Evolutionary conservation across 2,888 invertebrate genomes (phyloP), one percentile per base, ranked within the genome.

Genomic region (Drosophila prostipennis): DNA sequence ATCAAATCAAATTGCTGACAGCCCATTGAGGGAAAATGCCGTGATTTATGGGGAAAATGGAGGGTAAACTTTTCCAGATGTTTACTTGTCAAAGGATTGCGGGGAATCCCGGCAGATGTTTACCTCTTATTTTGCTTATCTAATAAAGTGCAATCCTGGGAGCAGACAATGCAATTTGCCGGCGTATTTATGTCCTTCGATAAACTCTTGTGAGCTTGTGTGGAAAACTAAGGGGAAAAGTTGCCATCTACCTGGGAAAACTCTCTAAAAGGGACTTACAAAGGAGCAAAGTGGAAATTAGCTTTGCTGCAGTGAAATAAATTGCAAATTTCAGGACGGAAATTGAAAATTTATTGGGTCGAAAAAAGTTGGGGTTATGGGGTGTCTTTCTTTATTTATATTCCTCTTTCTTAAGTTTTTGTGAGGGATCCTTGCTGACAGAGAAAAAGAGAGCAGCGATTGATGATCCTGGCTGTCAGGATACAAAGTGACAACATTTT

Each of bases 301-400:
- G 67, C 72, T 58, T 71, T 74, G 64, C 56, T 74, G 69, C 74
- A 73, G 67, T 45, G 51, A 69, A 78, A 69, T 72, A 79, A 79
- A 79, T 79, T 76, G 80, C 61, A 73, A 72, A 76, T 74, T 78
- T 72, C 55, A 40, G 37, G 68, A 56, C 55, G 72, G 72, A 81
- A 81, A 84, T 77, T 79, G 77, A 48, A 48, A 48, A 48, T 48
- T 48, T 19, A 81, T 76, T 70, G 77, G 64, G 64, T 52, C 54
- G 73, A 72, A 81, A 77, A 75, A 16, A 4, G 19, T 19, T 19
- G 19, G 19, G 29, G 8, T 14, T 14, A 32, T 3, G 42, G 72
- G 75, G 43, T n/a, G 6, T 13, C 40, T 10, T 16, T 16, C 8
- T 16, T 48, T 39, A 23, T 26, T 16, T 42, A n/a, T 45, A 16